phyloP scores from a whole-genome alignment of 2,113 vertebrate species.

The Lutjanus erythropterus region DNA sequence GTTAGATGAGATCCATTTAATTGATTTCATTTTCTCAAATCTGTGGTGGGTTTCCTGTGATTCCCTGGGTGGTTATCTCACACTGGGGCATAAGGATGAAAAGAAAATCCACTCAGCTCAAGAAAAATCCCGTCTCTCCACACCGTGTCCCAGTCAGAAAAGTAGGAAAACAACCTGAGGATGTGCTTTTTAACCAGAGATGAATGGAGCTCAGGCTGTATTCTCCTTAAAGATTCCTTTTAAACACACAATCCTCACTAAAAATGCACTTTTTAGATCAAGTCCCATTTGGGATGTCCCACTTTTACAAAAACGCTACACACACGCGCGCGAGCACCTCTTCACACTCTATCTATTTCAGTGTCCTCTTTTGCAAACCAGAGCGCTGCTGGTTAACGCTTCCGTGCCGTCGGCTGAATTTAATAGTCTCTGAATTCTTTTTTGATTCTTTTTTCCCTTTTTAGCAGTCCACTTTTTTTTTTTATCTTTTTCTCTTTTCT shows the following conservation, averaged over 20 bases:
- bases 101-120: neutral
- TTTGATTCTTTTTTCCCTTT: neutral
- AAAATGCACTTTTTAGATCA: conserved; percentile 49
- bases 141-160: neutral
- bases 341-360: conserved; percentile 17
- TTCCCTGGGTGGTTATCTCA: neutral
- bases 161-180: conserved; percentile 21
- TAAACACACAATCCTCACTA: conserved; percentile 18
- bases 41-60: neutral
- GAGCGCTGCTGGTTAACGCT: conserved; percentile 37
- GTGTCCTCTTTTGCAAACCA: conserved; percentile 32
- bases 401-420: conserved; percentile 21
- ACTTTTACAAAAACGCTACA: conserved; percentile 50
- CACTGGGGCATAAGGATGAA: fast-evolving
- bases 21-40: neutral
- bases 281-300: conserved; percentile 65
- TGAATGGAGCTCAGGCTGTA: neutral
- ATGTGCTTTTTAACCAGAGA: neutral
- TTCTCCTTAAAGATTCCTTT: neutral
- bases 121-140: neutral
- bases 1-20: fast-evolving
- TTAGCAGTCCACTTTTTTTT: neutral
- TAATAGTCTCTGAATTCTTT: neutral
- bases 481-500: conserved; percentile 12
- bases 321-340: neutral